Conservation (phyloP, 2,113 vertebrate genomes). For the Elaphurus davidianus region DNA sequence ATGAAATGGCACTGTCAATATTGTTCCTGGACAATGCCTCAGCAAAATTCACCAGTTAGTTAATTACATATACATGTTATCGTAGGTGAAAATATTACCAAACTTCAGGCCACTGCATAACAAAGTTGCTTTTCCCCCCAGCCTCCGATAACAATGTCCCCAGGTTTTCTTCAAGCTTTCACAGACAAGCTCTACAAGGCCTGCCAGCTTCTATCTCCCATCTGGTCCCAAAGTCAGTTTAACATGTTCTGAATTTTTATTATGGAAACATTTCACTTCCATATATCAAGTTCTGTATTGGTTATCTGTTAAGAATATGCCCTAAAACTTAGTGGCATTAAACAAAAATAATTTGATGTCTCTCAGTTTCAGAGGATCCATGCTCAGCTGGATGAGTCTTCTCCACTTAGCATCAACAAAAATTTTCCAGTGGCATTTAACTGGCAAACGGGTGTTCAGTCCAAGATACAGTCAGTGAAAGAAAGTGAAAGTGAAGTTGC, state of each 20-base stretch:
- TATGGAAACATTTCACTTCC: background rate
- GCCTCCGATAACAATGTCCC: background rate
- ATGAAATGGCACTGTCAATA: background rate
- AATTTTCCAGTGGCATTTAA: background rate
- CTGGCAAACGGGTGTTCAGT: background rate
- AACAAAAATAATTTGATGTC: background rate
- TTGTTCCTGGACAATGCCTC: background rate
- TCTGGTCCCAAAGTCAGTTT: background rate
- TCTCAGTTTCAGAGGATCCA: background rate
- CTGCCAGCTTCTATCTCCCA: background rate
- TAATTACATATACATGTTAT: background rate
- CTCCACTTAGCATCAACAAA: background rate
- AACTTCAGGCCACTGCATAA: background rate
- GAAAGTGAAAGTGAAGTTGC: too few relatives aligned
- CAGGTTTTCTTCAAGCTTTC: background rate
- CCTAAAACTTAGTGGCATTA: background rate
- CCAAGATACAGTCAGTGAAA: too few relatives aligned
- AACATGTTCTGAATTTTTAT: background rate
- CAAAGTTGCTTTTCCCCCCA: background rate
- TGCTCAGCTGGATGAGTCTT: background rate
- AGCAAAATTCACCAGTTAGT: background rate
- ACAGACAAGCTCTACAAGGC: background rate
- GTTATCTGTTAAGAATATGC: background rate
- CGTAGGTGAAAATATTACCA: background rate
- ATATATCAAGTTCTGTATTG: background rate